A percentile compares a stretch with the other conserved stretches of the same genome.
These are phyloP conservation scores for Cheilosia scutellata DNA, from an alignment of 2,888 invertebrate genomes.

Conservation along the genomic window DNA sequence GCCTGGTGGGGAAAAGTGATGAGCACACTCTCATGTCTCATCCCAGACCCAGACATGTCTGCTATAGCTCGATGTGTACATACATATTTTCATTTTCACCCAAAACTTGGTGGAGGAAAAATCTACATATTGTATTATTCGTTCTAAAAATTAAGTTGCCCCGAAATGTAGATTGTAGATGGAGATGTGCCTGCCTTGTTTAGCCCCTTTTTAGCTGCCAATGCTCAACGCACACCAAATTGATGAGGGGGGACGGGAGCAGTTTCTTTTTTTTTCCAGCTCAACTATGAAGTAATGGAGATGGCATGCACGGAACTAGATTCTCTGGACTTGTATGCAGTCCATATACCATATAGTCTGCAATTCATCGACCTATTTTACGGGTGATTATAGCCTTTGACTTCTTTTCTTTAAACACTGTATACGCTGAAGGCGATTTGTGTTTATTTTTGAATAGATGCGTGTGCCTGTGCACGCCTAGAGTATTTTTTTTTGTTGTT, in stretches of 20 bases:
- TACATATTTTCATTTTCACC: conserved; percentile 17
- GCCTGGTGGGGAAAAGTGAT: conserved; percentile 1
- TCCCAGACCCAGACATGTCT: conserved; percentile 40
- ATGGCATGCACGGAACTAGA: conserved; percentile 59
- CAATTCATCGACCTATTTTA: conserved; percentile 72
- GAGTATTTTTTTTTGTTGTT: conserved; percentile 11
- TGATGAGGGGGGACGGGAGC: conserved; percentile 28
- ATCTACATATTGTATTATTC: conserved; percentile 41
- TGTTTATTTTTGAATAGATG: conserved; percentile 68
- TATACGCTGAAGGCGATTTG: conserved; percentile 44
- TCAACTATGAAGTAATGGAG: conserved; percentile 68
- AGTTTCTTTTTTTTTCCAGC: conserved; percentile 27
- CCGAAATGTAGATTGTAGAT: conserved; percentile 35
- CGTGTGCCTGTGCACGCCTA: conserved; percentile 19
- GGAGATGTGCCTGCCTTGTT: conserved; percentile 33
- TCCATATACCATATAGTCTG: conserved; percentile 49
- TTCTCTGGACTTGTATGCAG: conserved; percentile 12
- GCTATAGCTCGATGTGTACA: neutral
- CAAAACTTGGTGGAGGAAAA: neutral
- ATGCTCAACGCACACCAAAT: conserved; percentile 4
- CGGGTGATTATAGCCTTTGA: conserved; percentile 60
- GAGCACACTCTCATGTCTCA: neutral
- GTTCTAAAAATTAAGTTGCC: conserved; percentile 44
- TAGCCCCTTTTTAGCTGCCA: conserved; percentile 15
- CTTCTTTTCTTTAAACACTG: conserved; percentile 40